phyloP scores from a whole-genome alignment of 1,140 invertebrate genomes.

The Drusus annulatus region DNA sequence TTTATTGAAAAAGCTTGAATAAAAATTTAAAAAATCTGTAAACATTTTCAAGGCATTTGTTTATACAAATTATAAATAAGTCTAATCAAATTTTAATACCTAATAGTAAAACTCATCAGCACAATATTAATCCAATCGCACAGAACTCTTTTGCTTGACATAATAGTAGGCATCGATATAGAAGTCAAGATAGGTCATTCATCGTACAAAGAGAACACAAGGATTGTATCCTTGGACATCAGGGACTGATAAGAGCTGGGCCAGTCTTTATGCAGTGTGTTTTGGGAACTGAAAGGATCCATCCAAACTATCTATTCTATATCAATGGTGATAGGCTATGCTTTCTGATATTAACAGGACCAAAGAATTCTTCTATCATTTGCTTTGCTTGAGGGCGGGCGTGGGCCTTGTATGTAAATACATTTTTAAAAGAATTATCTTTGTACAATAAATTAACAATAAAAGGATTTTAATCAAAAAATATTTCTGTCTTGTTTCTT shows the following conservation, averaged over 20 bases:
- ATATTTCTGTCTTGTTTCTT: background rate
- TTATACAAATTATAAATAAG: too few species aligned
- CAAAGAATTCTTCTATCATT: slow-evolving; percentile 25
- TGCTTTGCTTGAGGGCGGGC: slow-evolving; percentile 18
- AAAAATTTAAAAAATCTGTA: background rate
- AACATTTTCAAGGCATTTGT: too few species aligned
- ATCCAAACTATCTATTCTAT: too few species aligned
- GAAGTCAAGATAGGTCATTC: too few species aligned
- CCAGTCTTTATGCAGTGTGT: too few species aligned
- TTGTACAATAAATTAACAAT: slow-evolving; percentile 40
- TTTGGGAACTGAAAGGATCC: too few species aligned
- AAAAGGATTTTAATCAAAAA: slow-evolving; percentile 34
- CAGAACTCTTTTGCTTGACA: slow-evolving; percentile 19
- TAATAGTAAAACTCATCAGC: slow-evolving; percentile 17
- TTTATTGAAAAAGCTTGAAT: background rate
- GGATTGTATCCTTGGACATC: too few species aligned
- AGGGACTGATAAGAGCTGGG: too few species aligned
- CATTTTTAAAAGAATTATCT: slow-evolving; percentile 13
- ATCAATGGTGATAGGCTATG: slow-evolving; percentile 6
- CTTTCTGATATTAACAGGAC: slow-evolving; percentile 34
- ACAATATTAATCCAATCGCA: slow-evolving; percentile 28
- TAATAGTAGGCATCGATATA: background rate
- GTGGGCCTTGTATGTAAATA: slow-evolving; percentile 23
- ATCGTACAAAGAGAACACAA: too few species aligned
- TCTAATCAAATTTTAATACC: too few species aligned